Conservation (phyloP, 1,140 invertebrate species). For the Meloidogyne floridensis region DNA sequence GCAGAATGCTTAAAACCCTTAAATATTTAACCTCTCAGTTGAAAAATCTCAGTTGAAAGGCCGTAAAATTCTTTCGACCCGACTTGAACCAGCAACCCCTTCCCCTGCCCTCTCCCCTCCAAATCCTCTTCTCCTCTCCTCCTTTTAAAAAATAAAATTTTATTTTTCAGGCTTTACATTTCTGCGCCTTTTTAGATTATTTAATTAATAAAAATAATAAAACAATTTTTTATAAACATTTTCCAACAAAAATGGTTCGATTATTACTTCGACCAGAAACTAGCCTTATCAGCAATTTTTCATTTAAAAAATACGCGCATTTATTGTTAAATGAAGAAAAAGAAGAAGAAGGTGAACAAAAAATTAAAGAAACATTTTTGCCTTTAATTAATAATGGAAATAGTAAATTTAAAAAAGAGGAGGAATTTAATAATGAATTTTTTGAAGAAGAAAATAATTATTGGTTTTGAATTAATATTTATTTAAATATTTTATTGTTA, state of each 20-base stretch:
- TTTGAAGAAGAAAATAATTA: not conserved
- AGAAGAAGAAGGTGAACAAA: not conserved
- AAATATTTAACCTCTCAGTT: too few species aligned
- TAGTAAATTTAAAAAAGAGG: not conserved
- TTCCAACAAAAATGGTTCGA: not conserved
- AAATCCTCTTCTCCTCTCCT: too few species aligned
- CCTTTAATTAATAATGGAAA: not conserved
- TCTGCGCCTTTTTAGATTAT: conserved; percentile 26
- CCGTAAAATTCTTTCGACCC: too few species aligned
- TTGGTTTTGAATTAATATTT: not conserved
- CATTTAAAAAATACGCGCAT: not conserved
- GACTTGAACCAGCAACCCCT: too few species aligned
- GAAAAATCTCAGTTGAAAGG: too few species aligned
- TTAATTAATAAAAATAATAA: not conserved
- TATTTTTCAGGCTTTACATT: conserved; percentile 32
- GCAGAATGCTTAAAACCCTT: too few species aligned
- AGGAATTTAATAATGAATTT: not conserved
- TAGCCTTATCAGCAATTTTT: conserved; percentile 9
- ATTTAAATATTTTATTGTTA: not conserved
- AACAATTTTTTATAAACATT: not conserved
- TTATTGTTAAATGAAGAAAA: not conserved
- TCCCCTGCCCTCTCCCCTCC: too few species aligned
- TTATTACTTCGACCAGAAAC: conserved; percentile 4
- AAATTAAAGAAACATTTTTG: not conserved
- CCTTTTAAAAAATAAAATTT: not conserved